A percentile compares a stretch with the other conserved stretches of the same genome.
Conservation (phyloP, 2,888 invertebrate genomes). For the Cephus pygmeus region DNA sequence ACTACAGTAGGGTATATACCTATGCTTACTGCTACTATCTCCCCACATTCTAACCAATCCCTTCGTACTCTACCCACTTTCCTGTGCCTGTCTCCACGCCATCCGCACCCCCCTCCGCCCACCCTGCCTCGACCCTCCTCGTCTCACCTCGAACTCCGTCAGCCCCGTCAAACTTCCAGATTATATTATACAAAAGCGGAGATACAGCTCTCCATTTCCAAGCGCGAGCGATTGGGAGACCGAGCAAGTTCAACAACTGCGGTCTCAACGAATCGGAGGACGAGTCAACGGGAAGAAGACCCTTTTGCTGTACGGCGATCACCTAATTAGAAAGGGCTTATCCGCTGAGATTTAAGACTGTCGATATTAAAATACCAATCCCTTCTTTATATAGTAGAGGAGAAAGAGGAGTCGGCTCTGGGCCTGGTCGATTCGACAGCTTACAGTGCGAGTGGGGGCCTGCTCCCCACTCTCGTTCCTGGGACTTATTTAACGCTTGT, state of each 20-base stretch:
- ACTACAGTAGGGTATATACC: conserved; percentile 1
- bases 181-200: conserved; percentile 60
- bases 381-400: background rate
- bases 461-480: background rate
- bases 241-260: conserved; percentile 40
- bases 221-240: conserved; percentile 28
- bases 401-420: background rate
- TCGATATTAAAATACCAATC: conserved; percentile 8
- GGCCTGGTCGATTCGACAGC: background rate
- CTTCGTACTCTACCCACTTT: conserved; percentile 34
- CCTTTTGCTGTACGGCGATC: conserved; percentile 6
- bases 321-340: conserved; percentile 21
- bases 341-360: conserved; percentile 12
- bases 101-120: conserved; percentile 7
- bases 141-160: conserved; percentile 19
- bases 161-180: conserved; percentile 57
- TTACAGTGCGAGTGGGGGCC: background rate
- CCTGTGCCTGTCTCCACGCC: conserved; percentile 24
- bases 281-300: background rate
- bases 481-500: conserved; percentile 6
- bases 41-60: conserved; percentile 49
- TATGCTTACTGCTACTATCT: conserved; percentile 39
- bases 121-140: conserved; percentile 1
- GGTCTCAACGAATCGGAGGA: conserved; percentile 12
- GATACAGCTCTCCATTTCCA: conserved; percentile 47